Conservation (phyloP, 2,113 vertebrate species). For the Stegostoma tigrinum region DNA sequence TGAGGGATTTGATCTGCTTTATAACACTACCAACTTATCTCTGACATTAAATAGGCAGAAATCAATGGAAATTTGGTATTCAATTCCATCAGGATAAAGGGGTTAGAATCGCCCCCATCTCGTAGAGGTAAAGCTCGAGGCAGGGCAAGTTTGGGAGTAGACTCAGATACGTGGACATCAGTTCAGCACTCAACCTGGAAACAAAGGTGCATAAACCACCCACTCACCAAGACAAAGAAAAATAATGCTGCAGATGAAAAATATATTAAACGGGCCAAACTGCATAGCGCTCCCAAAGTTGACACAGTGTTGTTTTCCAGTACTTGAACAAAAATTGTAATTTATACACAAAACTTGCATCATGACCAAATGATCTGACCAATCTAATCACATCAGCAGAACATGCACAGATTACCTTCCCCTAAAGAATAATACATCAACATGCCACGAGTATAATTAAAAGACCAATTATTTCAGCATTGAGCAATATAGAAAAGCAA, state of each 20-base stretch:
- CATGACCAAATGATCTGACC: background rate
- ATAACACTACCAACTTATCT: background rate
- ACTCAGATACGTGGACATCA: no score
- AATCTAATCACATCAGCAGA: background rate
- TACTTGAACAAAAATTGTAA: background rate
- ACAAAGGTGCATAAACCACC: background rate
- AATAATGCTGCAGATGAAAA: background rate
- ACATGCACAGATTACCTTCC: background rate
- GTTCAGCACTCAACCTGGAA: background rate
- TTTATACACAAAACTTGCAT: background rate
- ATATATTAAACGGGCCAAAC: background rate
- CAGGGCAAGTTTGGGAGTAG: no score
- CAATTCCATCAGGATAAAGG: background rate
- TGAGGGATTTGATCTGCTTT: no score
- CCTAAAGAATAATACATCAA: slow-evolving; percentile 19
- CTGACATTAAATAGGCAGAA: background rate
- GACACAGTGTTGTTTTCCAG: background rate
- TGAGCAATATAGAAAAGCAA: slow-evolving; percentile 7
- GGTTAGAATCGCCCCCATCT: no score
- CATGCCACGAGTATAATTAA: background rate
- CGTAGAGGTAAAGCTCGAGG: no score
- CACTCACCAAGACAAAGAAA: background rate
- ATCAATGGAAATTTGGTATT: background rate
- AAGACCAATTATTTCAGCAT: background rate
- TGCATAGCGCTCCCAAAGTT: background rate